These are phyloP conservation scores for Sweltsa coloradensis DNA, from an alignment of 1,140 invertebrate genomes.

Conservation along the genomic window DNA sequence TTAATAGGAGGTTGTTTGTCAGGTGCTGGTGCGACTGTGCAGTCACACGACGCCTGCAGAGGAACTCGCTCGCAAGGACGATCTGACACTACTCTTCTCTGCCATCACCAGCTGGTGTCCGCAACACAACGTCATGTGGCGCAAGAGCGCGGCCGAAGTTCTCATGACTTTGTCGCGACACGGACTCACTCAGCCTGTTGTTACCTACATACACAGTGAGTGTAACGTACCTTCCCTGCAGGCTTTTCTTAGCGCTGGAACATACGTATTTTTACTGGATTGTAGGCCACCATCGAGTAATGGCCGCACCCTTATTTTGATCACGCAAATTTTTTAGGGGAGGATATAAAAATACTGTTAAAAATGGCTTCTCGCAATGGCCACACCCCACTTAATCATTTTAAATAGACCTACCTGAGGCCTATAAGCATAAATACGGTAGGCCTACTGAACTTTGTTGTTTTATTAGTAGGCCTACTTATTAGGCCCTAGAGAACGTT, in stretches of 20 bases:
- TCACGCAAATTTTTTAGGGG: too few species aligned
- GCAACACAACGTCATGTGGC: conserved; percentile 85
- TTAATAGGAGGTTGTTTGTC: too few species aligned
- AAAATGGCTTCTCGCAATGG: too few species aligned
- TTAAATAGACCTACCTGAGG: too few species aligned
- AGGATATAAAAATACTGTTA: neutral
- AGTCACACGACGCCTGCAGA: conserved; percentile 87
- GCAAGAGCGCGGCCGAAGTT: conserved; percentile 92
- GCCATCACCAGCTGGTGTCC: conserved; percentile 93
- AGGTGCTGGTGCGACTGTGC: conserved; percentile 88
- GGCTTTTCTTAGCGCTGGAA: conserved; percentile 1
- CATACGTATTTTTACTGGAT: neutral
- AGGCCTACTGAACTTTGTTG: too few species aligned
- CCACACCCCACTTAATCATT: too few species aligned
- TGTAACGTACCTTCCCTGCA: too few species aligned
- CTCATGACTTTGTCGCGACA: conserved; percentile 91
- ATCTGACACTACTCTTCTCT: conserved; percentile 88
- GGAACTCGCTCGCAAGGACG: conserved; percentile 92
- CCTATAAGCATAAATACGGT: too few species aligned
- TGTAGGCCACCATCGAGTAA: too few species aligned
- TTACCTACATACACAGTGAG: conserved; percentile 95
- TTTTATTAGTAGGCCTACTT: too few species aligned
- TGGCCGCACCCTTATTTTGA: too few species aligned
- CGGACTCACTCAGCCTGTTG: conserved; percentile 81
- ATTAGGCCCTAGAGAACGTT: too few species aligned